phyloP scores from a whole-genome alignment of 2,888 invertebrate species.

The Operophtera brumata region DNA sequence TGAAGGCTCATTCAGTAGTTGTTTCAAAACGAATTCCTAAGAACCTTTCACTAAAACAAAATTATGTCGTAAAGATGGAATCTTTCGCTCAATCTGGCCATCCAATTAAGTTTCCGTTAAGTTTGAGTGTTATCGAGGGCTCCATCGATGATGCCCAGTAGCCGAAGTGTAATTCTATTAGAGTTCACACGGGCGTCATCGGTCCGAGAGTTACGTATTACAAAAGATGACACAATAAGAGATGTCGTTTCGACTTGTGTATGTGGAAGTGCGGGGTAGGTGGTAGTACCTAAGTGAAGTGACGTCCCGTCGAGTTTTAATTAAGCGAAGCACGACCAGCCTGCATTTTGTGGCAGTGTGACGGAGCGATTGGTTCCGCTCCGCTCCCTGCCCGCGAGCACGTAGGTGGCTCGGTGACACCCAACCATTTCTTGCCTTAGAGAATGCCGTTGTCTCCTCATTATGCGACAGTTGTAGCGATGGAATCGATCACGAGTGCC shows the following conservation, averaged over 20 bases:
- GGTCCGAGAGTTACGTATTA: slow-evolving; percentile 50
- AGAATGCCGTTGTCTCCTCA: slow-evolving; percentile 70
- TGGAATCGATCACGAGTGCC: slow-evolving; percentile 65
- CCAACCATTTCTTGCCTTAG: slow-evolving; percentile 65
- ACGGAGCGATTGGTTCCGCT: slow-evolving; percentile 73
- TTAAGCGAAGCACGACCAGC: slow-evolving; percentile 68
- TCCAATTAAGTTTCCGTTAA: slow-evolving; percentile 67
- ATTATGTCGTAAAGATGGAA: slow-evolving; percentile 46
- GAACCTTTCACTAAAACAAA: slow-evolving; percentile 36
- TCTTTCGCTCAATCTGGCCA: slow-evolving; percentile 53
- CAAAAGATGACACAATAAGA: slow-evolving; percentile 61
- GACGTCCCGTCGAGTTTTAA: slow-evolving; percentile 74
- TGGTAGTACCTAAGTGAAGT: slow-evolving; percentile 49
- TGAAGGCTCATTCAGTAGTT: slow-evolving; percentile 12
- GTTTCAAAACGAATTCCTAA: slow-evolving; percentile 23
- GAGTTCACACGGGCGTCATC: slow-evolving; percentile 53
- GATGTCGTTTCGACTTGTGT: slow-evolving; percentile 57
- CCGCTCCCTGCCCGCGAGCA: slow-evolving; percentile 55
- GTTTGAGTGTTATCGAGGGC: slow-evolving; percentile 57
- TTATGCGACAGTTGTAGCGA: slow-evolving; percentile 67
- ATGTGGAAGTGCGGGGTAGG: slow-evolving; percentile 41
- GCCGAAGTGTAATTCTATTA: slow-evolving; percentile 62
- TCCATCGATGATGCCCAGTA: slow-evolving; percentile 63
- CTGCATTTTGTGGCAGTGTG: slow-evolving; percentile 71
- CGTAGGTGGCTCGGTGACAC: slow-evolving; percentile 73